Evolutionary conservation across 2,888 invertebrate species (phyloP).

Genomic region (Diachrysia chrysitis): DNA sequence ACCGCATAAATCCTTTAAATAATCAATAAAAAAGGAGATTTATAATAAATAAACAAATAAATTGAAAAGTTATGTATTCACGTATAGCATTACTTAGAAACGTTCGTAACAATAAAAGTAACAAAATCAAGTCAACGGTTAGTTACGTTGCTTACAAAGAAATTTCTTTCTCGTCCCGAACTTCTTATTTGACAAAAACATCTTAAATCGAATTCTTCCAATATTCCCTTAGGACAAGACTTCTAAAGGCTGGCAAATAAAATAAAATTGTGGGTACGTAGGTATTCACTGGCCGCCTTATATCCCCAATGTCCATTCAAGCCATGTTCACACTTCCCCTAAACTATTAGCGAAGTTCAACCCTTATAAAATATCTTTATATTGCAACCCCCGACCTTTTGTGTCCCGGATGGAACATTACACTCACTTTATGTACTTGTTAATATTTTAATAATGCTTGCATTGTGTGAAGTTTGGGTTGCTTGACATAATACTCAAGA

Average conservation of each 20-base stretch:
- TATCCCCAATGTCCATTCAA: slow-evolving; percentile 43
- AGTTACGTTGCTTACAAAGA: slow-evolving; percentile 1
- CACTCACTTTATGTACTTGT: slow-evolving; percentile 46
- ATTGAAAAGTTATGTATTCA: background rate
- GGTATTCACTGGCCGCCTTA: slow-evolving; percentile 25
- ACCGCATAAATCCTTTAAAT: too few relatives aligned
- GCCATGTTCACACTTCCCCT: slow-evolving; percentile 50
- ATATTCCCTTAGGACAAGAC: slow-evolving; percentile 16
- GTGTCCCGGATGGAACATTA: slow-evolving; percentile 32
- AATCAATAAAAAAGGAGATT: too few relatives aligned
- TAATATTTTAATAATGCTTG: slow-evolving; percentile 55
- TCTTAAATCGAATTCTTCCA: background rate
- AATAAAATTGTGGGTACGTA: slow-evolving; percentile 32
- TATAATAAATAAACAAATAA: too few relatives aligned
- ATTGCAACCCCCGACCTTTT: slow-evolving; percentile 56
- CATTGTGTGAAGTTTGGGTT: slow-evolving; percentile 38
- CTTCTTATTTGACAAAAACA: slow-evolving; percentile 1
- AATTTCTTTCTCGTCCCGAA: background rate
- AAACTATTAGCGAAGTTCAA: slow-evolving; percentile 62
- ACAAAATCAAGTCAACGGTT: slow-evolving; percentile 1
- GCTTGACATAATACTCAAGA: slow-evolving; percentile 27
- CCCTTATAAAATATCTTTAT: slow-evolving; percentile 66
- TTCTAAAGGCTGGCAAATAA: slow-evolving; percentile 31
- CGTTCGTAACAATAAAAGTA: background rate
- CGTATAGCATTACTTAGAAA: background rate